Base-by-base conservation (phyloP, 2,113 vertebrate genomes). In the Atlantisia rogersi region DNA sequence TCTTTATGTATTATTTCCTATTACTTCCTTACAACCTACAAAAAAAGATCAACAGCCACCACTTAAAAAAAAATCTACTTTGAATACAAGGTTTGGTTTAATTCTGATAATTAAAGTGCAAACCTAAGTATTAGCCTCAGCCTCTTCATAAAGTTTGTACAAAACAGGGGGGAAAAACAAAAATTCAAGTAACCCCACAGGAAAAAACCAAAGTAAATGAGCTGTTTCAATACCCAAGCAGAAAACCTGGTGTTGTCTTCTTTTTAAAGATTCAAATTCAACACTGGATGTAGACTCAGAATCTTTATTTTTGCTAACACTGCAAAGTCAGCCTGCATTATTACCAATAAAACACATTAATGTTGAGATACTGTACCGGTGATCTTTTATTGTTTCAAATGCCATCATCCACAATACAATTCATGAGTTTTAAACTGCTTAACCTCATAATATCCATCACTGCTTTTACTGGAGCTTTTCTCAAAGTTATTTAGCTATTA, bases 61-160 rank as follows among this genome's bases (percentile, higher is more conserved):
- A 97, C 86, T 88, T 93, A 48, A 78, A 86, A 92, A 86, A 55
- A 71, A 53, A 42, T 7, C 88, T 95, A 95, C 80, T 97, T 91
- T 83, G 94, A 97, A 91, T 79, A 92, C 88, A 95, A 93, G 80
- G 90, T 96, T 98, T 96, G 95, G 93, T 97, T 97, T 97, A 96
- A 97, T 88, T 96, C 86, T 88, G 96, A 82, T 92, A 96, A 96
- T 97, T 97, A 98, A 98, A 98, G 97, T 98, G 97, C 97, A 98
- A 98, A 98, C 96, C 97, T 95, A 97, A 94, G 46, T 78, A 95
- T 92, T 95, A 87, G 94, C 96, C 96, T 98, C 92, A 95, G 96
- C 94, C 94, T 91, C 95, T 96, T 97, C 55, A 96, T 92, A 92
- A 97, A 83, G 62, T 86, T 87, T 84, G 74, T 89, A 97, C 81